Evolutionary conservation across 2,113 vertebrate genomes (phyloP), one percentile per base, ranked within the genome.

Genomic region (Engraulis encrasicolus): DNA sequence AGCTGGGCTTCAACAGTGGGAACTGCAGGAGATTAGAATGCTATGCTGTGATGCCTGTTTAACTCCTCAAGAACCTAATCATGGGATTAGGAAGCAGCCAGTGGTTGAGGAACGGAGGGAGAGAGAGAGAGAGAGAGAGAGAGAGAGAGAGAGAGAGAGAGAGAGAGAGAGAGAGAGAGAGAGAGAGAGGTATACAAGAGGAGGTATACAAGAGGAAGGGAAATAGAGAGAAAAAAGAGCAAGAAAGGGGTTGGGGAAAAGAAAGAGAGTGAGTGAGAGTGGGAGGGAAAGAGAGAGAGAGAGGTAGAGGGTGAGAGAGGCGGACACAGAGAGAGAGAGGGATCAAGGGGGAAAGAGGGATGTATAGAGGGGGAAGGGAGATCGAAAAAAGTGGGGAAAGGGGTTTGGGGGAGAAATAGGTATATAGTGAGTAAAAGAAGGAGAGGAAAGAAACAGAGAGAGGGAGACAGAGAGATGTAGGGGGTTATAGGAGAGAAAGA

Each of bases 21-120:
- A 74, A 74, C 66, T 61, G 78, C 78, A 83, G 85, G 86, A 86
- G 85, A 88, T 88, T 86, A 88, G 83, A 86, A 81, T 82, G 83
- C 83, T 86, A 49, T 81, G 54, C 78, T 71, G 36, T 77, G 86
- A 84, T 81, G 50, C 52, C 83, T 80, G 81, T 85, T 88, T 88
- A 85, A 86, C 80, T 88, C 78, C 82, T 88, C 87, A 86, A 88
- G 83, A 48, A 81, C 85, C 83, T 86, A 88, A 88, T 88, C 87
- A 81, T 71, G 48, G 82, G 87, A 83, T 85, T 86, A 82, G 49
- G 50, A 52, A 38, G n/a, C n/a, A 27, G n/a, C 58, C 66, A 74
- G 66, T 74, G 66, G 9, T 74, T 74, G 27, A 15, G 15, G 58
- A 61, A 52, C 31, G 50, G 48, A 80, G 27, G 50, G 48, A 20